These are phyloP conservation scores for Tetheella fluctuosa DNA, from an alignment of 2,888 invertebrate species.

Conservation along the genomic window DNA sequence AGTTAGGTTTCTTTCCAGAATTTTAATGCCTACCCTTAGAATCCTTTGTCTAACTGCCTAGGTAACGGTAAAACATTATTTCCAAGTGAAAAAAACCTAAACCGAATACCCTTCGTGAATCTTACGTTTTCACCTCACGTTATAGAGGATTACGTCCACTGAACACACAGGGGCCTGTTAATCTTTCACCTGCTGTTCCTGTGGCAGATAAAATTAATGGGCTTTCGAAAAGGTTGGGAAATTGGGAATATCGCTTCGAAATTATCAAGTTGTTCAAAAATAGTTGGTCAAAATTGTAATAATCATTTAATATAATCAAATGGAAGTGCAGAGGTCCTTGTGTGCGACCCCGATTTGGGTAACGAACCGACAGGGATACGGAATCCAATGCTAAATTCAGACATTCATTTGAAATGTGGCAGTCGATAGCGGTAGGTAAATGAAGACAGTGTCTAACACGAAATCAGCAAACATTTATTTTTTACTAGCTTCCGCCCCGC, in stretches of 20 bases:
- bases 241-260: neutral
- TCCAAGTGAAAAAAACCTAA: constrained; percentile 1
- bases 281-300: neutral
- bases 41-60: neutral
- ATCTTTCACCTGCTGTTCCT: neutral
- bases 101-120: neutral
- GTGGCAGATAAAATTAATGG: neutral
- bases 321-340: too few species aligned
- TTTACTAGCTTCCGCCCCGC: too few species aligned
- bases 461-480: too few species aligned
- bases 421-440: too few species aligned
- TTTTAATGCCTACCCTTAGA: neutral
- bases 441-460: too few species aligned
- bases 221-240: neutral
- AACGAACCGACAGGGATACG: too few species aligned
- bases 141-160: neutral
- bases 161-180: constrained; percentile 1
- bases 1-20: neutral
- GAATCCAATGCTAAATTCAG: too few species aligned
- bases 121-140: constrained; percentile 5
- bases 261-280: neutral
- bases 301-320: too few species aligned
- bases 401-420: too few species aligned
- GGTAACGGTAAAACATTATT: neutral
- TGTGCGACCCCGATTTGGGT: too few species aligned